Base-by-base conservation (phyloP, 2,888 invertebrate genomes). In the Tanypteryx hageni region DNA sequence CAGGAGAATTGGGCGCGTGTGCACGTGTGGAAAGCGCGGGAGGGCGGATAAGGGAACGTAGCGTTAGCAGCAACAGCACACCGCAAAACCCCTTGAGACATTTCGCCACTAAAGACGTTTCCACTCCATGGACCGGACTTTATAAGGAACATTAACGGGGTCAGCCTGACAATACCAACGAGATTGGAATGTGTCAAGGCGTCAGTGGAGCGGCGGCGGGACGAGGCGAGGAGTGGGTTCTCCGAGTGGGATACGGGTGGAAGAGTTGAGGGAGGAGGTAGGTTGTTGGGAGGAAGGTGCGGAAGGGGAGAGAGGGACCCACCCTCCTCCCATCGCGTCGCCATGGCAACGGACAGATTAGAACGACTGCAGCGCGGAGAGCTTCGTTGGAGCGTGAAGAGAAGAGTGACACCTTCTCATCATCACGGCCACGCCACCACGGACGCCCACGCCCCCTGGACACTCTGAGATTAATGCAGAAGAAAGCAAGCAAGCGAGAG, bases 181-280 rank as follows among this genome's bases (percentile, higher is more conserved):
- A 86, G 86, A 86, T 86, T 86, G 86, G 61, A 85, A 59, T 22
- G 85, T 85, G 85, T 85, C 58, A 59, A 85, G 85, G 27, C 85
- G 85, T 10, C n/a, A 59, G 59, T 58, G 83, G 83, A 83, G 83
- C 56, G 18, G 76, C 22, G 18, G n/a, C 22, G 85, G 27, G 61
- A 86, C 59, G 59, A 16, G 18, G 82, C 18, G 27, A 44, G 16
- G 83, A 44, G 57, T 56, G 83, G 83, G 56, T 16, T 64, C 16
- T 16, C 16, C 64, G 13, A 64, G 10, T 18, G 64, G 18, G 64
- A n/a, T 5, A n/a, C 11, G 8, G 83, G 44, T 0, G 86, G 59
- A 61, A 31, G 31, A 31, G 59, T 18, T 3, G 9, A 16, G 16
- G 27, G 27, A 11, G 18, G 10, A 1, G 85, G 85, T 10, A 27